phyloP scores from a whole-genome alignment of 2,888 invertebrate genomes.

The Nephrotoma guestfalica region DNA sequence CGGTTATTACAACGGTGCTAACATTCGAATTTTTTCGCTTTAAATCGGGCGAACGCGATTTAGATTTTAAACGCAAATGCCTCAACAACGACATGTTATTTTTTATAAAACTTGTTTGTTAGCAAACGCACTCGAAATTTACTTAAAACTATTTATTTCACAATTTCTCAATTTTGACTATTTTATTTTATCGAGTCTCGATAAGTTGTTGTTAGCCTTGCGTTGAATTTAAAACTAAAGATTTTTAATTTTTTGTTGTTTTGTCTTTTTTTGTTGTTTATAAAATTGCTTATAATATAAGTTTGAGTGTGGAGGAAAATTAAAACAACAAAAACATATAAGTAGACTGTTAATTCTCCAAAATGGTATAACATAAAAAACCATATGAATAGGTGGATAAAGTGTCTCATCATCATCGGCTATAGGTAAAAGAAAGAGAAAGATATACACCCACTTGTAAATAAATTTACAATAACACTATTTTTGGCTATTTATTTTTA shows the following conservation, averaged over 20 bases:
- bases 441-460: not conserved
- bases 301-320: not conserved
- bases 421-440: not conserved
- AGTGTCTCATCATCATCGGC: not conserved
- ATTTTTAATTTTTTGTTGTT: not conserved
- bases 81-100: not conserved
- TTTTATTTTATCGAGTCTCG: not conserved
- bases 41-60: not conserved
- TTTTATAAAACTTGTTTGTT: not conserved
- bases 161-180: not conserved
- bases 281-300: not conserved
- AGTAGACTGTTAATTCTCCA: not conserved
- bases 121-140: not conserved
- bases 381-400: not conserved
- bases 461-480: not conserved
- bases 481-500: not conserved
- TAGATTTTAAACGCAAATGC: not conserved
- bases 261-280: not conserved
- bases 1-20: not conserved
- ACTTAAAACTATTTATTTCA: not conserved
- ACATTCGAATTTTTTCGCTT: not conserved
- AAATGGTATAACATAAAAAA: not conserved
- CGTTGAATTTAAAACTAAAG: not conserved
- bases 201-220: conserved; percentile 1
- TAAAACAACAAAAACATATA: not conserved